Conservation (phyloP, 2,888 invertebrate species). For the Microdon myrmicae region DNA sequence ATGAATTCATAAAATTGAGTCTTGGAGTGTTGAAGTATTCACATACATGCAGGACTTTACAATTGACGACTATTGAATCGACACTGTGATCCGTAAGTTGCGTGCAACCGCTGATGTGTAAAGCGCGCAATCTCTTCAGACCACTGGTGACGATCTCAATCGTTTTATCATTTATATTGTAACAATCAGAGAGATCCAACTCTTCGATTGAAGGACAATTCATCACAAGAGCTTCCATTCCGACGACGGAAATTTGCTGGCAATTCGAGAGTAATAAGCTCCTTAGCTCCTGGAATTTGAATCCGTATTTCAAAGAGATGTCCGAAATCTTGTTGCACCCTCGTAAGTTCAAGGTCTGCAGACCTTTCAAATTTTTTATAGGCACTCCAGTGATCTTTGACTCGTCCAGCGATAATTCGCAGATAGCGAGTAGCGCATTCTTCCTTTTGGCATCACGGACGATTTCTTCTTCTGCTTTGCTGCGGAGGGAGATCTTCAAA, state of each 20-base stretch:
- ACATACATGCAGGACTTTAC: slow-evolving; percentile 65
- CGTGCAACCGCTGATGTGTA: slow-evolving; percentile 68
- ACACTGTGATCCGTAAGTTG: slow-evolving; percentile 70
- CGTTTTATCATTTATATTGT: slow-evolving; percentile 75
- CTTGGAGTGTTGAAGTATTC: no score
- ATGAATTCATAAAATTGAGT: no score
- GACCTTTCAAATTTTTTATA: slow-evolving; percentile 69
- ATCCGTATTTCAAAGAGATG: slow-evolving; percentile 75
- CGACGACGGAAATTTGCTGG: slow-evolving; percentile 75
- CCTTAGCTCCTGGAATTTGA: slow-evolving; percentile 74
- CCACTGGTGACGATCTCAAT: slow-evolving; percentile 67
- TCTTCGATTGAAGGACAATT: slow-evolving; percentile 78
- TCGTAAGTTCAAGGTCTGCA: slow-evolving; percentile 73
- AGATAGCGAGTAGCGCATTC: slow-evolving; percentile 72
- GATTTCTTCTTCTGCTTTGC: slow-evolving; percentile 77
- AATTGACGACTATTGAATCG: slow-evolving; percentile 68
- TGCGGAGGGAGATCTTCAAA: slow-evolving; percentile 71
- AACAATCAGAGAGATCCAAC: slow-evolving; percentile 75
- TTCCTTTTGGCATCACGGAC: slow-evolving; percentile 75
- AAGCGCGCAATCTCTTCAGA: slow-evolving; percentile 61
- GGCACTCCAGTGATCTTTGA: slow-evolving; percentile 66
- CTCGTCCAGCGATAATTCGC: slow-evolving; percentile 67
- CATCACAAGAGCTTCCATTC: slow-evolving; percentile 72
- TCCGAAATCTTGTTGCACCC: slow-evolving; percentile 79
- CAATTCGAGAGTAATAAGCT: slow-evolving; percentile 75